These are phyloP conservation scores for Zaprionus obscuricornis DNA, from an alignment of 2,888 invertebrate genomes.

Conservation along the genomic window DNA sequence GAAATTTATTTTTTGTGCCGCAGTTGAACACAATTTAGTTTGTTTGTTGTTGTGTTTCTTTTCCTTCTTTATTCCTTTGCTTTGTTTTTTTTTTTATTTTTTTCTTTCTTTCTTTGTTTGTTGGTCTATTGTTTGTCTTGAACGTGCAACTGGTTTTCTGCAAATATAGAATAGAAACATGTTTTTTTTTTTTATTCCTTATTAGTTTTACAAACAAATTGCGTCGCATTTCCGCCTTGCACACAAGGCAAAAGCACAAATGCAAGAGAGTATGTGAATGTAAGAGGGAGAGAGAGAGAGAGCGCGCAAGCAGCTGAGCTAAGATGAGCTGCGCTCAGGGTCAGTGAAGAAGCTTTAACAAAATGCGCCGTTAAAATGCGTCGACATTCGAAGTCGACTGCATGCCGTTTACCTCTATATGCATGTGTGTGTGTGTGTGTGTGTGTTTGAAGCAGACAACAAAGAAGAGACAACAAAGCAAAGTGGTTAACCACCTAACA, in stretches of 20 bases:
- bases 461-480: constrained; percentile 48
- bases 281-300: too few species aligned
- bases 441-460: too few species aligned
- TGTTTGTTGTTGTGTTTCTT: too few species aligned
- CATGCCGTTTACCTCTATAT: constrained; percentile 31
- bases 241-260: constrained; percentile 16
- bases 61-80: neutral
- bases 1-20: neutral
- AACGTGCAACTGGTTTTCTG: constrained; percentile 52
- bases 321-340: constrained; percentile 29
- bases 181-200: constrained; percentile 51
- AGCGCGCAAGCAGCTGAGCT: too few species aligned
- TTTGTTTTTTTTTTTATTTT: constrained; percentile 18
- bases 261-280: neutral
- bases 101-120: constrained; percentile 1
- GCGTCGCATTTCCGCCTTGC: constrained; percentile 43
- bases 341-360: constrained; percentile 30
- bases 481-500: constrained; percentile 37
- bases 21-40: neutral
- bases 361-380: constrained; percentile 47
- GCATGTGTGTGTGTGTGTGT: neutral
- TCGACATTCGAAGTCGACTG: too few species aligned
- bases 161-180: constrained; percentile 38
- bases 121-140: constrained; percentile 13
- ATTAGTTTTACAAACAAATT: constrained; percentile 45